Evolutionary conservation across 2,113 vertebrate species (phyloP), one percentile per base, ranked within the genome.

Genomic region (Dipodomys ordii): DNA sequence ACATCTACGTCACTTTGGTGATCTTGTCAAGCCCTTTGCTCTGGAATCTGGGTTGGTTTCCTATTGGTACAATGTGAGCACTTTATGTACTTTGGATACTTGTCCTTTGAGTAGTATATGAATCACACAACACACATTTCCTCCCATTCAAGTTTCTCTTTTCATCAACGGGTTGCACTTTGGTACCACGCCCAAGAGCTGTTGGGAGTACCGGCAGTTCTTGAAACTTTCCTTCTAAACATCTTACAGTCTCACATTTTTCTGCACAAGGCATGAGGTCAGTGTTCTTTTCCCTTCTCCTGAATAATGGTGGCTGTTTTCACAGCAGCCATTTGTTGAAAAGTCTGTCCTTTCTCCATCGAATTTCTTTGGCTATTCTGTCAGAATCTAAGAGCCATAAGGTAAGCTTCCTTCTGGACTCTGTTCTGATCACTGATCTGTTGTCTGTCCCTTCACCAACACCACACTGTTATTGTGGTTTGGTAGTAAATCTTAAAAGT

Each of bases 111-210:
- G 3, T 3, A 20, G 10, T 8, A 9, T 4, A 20, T 10, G 15
- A 13, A 7, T 25, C 19, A 20, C 46, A 57, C 53, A 57, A 16
- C 49, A 25, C 22, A 46, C 9, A 16, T 15, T 27, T 27, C 30
- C 20, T 22, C 18, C 3, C 10, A 8, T 6, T 32, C 68, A 23
- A 23, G n/a, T 16, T 83, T 18, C 49, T 53, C 16, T 23, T 27
- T 12, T 20, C 32, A 3, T 25, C 27, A 32, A 1, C 0, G 10
- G n/a, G 7, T 6, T 0, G 0, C 0, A 8, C 83, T 49, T 20
- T 65, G 27, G 1, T 1, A 7, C 7, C 18, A 57, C 2, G 13
- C n/a, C 22, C 62, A 53, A n/a, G 49, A 15, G 2, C 64, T 30
- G 28, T 12, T 1, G 22, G 22, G 20, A 46, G 68, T 68, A 23